Percentiles rank a stretch among this genome's conserved stretches.
Conservation (phyloP, 2,113 vertebrate species). For the Symphodus melops region DNA sequence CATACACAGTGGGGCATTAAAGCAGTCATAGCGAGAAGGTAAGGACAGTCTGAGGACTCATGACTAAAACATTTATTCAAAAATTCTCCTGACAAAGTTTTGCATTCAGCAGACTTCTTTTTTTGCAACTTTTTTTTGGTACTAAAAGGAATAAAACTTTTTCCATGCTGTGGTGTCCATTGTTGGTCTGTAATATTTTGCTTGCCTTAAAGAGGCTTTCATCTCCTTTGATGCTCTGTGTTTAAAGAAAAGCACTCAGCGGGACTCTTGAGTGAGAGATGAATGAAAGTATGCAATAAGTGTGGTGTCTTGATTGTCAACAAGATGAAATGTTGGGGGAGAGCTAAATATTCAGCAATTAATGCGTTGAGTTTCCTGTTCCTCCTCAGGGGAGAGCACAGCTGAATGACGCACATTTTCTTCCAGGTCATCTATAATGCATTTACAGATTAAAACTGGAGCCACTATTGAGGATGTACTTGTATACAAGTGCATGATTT, state of each 20-base stretch:
- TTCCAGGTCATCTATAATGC: slow-evolving; percentile 50
- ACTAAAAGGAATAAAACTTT: not conserved
- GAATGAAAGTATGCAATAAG: slow-evolving; percentile 14
- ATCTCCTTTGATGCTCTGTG: not conserved
- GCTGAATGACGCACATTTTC: slow-evolving; percentile 31
- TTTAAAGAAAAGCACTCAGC: not conserved
- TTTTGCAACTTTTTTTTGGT: not conserved
- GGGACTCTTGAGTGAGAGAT: not conserved
- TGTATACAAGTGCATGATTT: not conserved
- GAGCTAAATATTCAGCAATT: slow-evolving; percentile 11
- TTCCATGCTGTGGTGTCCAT: not conserved
- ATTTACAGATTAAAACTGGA: slow-evolving; percentile 38
- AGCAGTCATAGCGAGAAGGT: too few species aligned
- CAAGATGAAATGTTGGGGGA: not conserved
- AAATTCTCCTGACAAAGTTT: slow-evolving; percentile 1
- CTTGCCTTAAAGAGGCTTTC: not conserved
- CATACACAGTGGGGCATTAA: too few species aligned
- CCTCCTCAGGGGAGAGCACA: slow-evolving; percentile 29
- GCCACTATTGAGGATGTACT: slow-evolving; percentile 10
- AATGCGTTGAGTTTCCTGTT: not conserved
- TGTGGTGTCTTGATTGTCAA: slow-evolving; percentile 3
- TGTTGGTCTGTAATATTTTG: not conserved
- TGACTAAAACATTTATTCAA: not conserved
- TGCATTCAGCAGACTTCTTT: not conserved
- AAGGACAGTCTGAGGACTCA: not conserved